Conservation (phyloP, 2,888 invertebrate genomes). For the Drosophila recens region DNA sequence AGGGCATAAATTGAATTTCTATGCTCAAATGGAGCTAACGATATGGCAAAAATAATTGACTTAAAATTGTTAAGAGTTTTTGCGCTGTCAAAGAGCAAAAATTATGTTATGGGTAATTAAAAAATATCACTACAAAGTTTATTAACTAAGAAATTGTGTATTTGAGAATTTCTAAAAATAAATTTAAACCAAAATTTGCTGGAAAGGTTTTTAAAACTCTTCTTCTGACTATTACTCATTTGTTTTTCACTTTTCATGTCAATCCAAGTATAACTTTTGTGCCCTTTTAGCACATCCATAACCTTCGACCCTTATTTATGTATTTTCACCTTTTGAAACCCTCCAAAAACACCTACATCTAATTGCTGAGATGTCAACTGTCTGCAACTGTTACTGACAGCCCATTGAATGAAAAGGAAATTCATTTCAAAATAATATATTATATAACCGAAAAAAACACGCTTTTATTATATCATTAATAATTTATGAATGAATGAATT, state of each 20-base stretch:
- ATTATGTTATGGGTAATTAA: background rate
- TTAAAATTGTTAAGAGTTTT: constrained; percentile 10
- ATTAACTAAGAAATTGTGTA: background rate
- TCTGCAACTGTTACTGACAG: constrained; percentile 60
- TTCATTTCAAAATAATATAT: constrained; percentile 33
- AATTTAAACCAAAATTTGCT: background rate
- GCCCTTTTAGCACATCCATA: background rate
- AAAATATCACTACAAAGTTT: no score
- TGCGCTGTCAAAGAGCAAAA: background rate
- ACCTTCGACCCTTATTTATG: background rate
- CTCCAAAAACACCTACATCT: constrained; percentile 13
- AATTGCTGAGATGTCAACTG: constrained; percentile 47
- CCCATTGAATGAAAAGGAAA: constrained; percentile 15
- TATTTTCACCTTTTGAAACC: background rate
- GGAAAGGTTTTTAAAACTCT: background rate
- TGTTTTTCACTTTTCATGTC: no score
- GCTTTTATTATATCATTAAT: constrained; percentile 73
- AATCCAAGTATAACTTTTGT: background rate
- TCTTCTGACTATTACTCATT: no score
- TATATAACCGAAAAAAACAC: constrained; percentile 8
- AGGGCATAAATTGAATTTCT: constrained; percentile 43
- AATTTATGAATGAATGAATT: constrained; percentile 70
- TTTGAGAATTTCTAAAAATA: background rate
- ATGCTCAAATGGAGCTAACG: constrained; percentile 2
- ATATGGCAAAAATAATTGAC: constrained; percentile 25